Evolutionary conservation across 2,888 invertebrate genomes (phyloP).

Genomic region (Apantesis nais): DNA sequence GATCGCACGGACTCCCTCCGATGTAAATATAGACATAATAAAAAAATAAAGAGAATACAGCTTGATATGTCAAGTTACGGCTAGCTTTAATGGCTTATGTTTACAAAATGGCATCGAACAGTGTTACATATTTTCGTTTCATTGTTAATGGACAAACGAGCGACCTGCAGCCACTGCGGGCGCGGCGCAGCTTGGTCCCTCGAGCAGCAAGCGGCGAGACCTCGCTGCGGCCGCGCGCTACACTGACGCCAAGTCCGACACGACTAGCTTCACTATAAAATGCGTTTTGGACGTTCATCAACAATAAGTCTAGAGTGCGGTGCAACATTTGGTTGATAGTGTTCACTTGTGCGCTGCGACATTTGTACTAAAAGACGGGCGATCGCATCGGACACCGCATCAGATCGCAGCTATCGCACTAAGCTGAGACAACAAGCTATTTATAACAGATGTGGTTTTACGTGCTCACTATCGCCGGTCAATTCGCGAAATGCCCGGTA

Average conservation of each 20-base stretch:
- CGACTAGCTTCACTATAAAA: conserved; percentile 15
- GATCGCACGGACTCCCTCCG: conserved; percentile 18
- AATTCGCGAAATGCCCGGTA: conserved; percentile 6
- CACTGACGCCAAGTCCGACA: conserved; percentile 11
- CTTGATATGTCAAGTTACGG: conserved; percentile 73
- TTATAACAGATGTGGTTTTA: conserved; percentile 35
- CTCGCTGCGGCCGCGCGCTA: not conserved
- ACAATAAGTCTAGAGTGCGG: not conserved
- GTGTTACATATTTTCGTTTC: conserved; percentile 57
- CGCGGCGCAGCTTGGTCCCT: conserved; percentile 5
- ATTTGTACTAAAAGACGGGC: not conserved
- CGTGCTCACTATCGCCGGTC: conserved; percentile 27
- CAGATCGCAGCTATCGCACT: conserved; percentile 36
- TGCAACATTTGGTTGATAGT: conserved; percentile 4
- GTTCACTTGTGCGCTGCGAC: conserved; percentile 10
- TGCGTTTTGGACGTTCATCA: conserved; percentile 14
- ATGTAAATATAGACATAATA: conserved; percentile 41
- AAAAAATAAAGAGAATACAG: conserved; percentile 58
- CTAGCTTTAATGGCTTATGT: conserved; percentile 53
- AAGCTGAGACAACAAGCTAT: conserved; percentile 55
- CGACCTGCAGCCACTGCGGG: conserved; percentile 44
- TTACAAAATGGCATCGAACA: conserved; percentile 64
- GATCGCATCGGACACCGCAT: conserved; percentile 12
- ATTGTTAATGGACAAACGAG: conserved; percentile 56
- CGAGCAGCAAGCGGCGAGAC: not conserved